Base-by-base conservation (phyloP, 2,797 vertebrate genomes). In the Pipistrellus pipistrellus region DNA sequence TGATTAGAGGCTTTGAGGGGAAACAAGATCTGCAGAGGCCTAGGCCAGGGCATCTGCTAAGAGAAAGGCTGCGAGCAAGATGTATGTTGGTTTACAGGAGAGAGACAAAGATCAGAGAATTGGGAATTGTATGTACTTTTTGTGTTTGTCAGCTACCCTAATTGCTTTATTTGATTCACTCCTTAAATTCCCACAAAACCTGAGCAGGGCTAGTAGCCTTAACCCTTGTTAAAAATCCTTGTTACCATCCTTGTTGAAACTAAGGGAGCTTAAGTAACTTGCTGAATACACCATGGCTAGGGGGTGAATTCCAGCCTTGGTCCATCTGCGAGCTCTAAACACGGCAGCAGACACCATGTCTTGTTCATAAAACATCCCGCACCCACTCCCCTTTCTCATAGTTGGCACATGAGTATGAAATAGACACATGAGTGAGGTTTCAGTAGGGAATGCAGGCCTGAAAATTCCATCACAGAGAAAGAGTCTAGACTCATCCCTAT, bases 241-340 rank as follows among this genome's bases (percentile, higher is more conserved):
- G 0, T 86, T 84, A 82, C 57, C 64, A 48, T 46, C 18, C 41
- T 91, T 64, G 6, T 78, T 84, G 66, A 94, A 93, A 85, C 53
- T 62, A 71, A 84, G 32, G 32, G 32, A 84, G 21, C n/a, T 59
- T 76, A 25, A 84, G 53, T 84, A 64, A 72, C 48, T 94, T 89
- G 12, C 21, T 17, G 51, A 93, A 32, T 13, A 51, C 5, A 51
- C 32, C 82, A 55, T 10, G 76, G 32, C 35, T 88, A 80, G 41
- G 76, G 4, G 27, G 71, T 85, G 30, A 72, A 51, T 93, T 93
- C 25, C 59, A 41, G 64, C 55, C 71, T 2, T 7, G 0, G 25
- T 62, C 20, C 38, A 44, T 64, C 35, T 77, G 13, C n/a, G 66
- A 71, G 1, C 62, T 83, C 20, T 66, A 2, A 75, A 41, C 38